Conservation (phyloP, 2,797 vertebrate species). For the Spondyliosoma cantharus region DNA sequence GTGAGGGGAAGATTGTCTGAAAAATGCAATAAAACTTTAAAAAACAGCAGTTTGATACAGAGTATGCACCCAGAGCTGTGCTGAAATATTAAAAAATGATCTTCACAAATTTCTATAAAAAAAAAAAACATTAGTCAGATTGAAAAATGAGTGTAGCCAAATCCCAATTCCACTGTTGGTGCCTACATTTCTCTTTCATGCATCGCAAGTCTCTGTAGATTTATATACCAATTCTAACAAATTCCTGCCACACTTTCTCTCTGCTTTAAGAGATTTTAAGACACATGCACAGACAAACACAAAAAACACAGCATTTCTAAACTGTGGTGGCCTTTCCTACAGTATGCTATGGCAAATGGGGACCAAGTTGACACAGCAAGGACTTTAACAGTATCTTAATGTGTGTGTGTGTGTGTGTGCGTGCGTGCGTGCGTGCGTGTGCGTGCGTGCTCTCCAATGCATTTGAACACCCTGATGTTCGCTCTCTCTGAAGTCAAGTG, state of each 20-base stretch:
- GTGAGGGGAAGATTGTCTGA: not conserved
- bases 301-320: not conserved
- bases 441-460: slow-evolving; percentile 19
- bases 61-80: not conserved
- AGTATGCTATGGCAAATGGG: slow-evolving; percentile 24
- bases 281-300: not conserved
- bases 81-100: slow-evolving; percentile 29
- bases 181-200: slow-evolving; percentile 1
- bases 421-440: slow-evolving; percentile 27
- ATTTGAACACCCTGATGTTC: slow-evolving; percentile 56
- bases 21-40: slow-evolving; percentile 13
- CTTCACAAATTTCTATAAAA: not conserved
- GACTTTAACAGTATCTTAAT: not conserved
- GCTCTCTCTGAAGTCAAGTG: slow-evolving; percentile 57
- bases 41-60: too few species aligned
- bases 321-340: not conserved
- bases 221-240: not conserved
- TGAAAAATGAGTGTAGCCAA: slow-evolving; percentile 25
- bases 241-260: slow-evolving; percentile 16
- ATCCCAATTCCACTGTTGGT: slow-evolving; percentile 1
- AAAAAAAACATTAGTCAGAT: slow-evolving; percentile 5
- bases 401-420: slow-evolving; percentile 8
- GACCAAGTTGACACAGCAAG: slow-evolving; percentile 20
- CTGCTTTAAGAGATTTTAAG: not conserved
- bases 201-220: slow-evolving; percentile 1